Conservation (phyloP, 2,113 vertebrate species). For the Helogale parvula region DNA sequence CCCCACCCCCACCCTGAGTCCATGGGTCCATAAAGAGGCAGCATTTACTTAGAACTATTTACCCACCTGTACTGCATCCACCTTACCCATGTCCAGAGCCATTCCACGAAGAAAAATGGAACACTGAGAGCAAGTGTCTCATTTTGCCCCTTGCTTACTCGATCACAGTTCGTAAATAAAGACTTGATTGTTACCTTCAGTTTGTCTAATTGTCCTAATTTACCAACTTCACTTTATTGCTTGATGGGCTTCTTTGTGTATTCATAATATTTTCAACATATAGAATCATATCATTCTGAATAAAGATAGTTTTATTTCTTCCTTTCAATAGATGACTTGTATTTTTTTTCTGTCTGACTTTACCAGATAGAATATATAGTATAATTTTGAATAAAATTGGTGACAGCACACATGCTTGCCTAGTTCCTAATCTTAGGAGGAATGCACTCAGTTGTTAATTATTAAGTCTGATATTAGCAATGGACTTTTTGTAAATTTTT, state of each 20-base stretch:
- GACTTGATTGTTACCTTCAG: background rate
- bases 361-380: background rate
- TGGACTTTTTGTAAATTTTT: background rate
- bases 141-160: background rate
- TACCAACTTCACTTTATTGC: background rate
- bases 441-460: background rate
- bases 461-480: background rate
- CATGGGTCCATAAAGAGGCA: background rate
- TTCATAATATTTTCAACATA: background rate
- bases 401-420: background rate
- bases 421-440: background rate
- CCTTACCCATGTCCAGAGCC: background rate
- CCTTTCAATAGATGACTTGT: background rate
- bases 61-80: background rate
- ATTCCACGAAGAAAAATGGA: background rate
- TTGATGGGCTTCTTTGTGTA: background rate
- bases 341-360: background rate
- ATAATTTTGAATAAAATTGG: background rate
- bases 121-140: background rate
- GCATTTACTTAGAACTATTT: background rate
- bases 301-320: background rate
- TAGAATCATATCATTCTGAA: background rate
- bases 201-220: background rate
- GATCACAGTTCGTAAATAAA: background rate
- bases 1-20: fast-evolving